Base-by-base conservation (phyloP, 1,140 invertebrate genomes). In the Caenorhabditis remanei region DNA sequence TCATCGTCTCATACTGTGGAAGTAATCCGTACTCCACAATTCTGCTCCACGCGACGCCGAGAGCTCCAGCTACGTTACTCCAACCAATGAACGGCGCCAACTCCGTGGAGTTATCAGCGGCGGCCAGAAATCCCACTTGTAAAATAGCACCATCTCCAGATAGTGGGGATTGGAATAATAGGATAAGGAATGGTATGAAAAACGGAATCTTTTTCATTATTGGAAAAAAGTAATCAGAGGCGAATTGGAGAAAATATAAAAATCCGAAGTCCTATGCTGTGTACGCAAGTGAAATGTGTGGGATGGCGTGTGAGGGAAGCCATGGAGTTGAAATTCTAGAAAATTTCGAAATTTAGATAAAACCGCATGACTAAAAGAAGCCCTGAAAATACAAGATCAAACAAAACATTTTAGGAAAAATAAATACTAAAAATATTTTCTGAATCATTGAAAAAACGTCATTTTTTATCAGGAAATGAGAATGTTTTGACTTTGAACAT, bases 1-100 rank as follows among this genome's bases (percentile, higher is more conserved):
- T 85, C 63, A 85, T 75, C 4, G 85, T 75, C 46, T 85, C 85
- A 56, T 75, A 85, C 7, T 14, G 6, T 5, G 85, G 85, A 13
- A 85, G 46, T 13, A 85, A 40, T 40, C 67, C 63, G 24, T 85
- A 65, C 16, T 58, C 67, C 0, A 53, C 67, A 32, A 85, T 85
- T 40, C 67, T 24, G 32, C 50, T 67, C 85, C 85, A 85, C 0
- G 85, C 63, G 8, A 85, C 85, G 11, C 46, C 46, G 7, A 85
- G 21, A 7, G 85, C 65, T 40, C 85, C 85, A 19, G 63, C 85
- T 9, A 67, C 67, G 4, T 85, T 63, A 19, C 55, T 79, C 46
- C 50, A 85, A 55, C 85, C 85, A 55, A 85, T 75, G 16, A 41
- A 75, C 3, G 71, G 71, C 0, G 71, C n/a, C 0, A 79, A n/a